These are phyloP conservation scores for Myopa testacea DNA, from an alignment of 2,888 invertebrate species.

Conservation along the genomic window DNA sequence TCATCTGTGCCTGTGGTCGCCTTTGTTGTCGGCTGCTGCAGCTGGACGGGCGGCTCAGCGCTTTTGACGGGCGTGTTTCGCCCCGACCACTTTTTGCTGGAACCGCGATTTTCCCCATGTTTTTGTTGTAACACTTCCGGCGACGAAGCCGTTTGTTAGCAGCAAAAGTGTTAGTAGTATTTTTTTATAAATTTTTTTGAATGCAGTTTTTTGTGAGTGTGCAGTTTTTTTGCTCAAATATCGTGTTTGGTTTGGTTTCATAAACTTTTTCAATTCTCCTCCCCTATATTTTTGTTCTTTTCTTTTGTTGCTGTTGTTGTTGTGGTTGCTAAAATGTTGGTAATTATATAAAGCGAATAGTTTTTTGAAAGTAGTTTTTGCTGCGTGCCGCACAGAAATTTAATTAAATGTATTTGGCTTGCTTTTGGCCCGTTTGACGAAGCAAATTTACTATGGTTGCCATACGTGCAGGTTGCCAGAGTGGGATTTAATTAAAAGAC, in stretches of 20 bases:
- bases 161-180: background rate
- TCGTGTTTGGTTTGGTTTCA: background rate
- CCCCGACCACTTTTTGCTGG: background rate
- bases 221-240: background rate
- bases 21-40: background rate
- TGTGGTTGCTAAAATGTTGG: constrained; percentile 9
- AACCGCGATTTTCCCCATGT: background rate
- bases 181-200: background rate
- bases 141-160: background rate
- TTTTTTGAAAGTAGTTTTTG: background rate
- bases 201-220: background rate
- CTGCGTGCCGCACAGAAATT: constrained; percentile 18
- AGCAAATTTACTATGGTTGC: constrained; percentile 10
- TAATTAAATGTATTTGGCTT: constrained; percentile 31
- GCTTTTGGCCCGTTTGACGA: background rate
- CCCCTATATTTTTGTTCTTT: background rate
- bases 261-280: background rate
- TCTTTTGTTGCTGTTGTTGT: background rate
- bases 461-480: constrained; percentile 9
- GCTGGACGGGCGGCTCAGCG: background rate
- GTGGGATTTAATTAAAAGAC: constrained; percentile 32
- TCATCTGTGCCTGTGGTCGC: background rate
- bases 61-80: constrained; percentile 20
- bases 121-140: constrained; percentile 1
- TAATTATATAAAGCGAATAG: constrained; percentile 20